Percentiles rank a stretch among this genome's conserved stretches.
Evolutionary conservation across 2,113 vertebrate genomes (phyloP).

Genomic region (Choloepus hoffmanni): DNA sequence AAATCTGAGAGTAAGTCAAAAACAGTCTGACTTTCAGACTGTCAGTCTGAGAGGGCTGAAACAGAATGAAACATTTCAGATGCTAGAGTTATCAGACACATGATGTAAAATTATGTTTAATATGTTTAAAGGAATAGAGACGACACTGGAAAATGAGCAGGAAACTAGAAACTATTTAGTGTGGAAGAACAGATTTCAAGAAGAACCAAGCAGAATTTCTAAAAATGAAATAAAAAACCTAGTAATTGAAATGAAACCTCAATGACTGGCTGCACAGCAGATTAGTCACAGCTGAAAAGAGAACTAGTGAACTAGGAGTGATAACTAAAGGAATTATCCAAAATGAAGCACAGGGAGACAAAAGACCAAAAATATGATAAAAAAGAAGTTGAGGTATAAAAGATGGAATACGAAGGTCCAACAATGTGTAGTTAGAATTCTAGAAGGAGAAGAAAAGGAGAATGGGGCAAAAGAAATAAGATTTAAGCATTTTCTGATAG

Average conservation of each 20-base stretch:
- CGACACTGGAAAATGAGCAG: constrained; percentile 8
- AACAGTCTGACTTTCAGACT: neutral
- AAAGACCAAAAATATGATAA: neutral
- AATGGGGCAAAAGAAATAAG: constrained; percentile 32
- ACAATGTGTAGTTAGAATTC: neutral
- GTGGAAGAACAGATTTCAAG: neutral
- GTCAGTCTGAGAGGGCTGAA: neutral
- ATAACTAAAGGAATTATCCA: neutral
- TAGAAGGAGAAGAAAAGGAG: neutral
- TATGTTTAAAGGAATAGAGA: constrained; percentile 9
- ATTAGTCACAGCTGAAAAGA: neutral
- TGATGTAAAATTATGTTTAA: neutral
- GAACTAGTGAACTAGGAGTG: neutral
- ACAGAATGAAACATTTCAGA: neutral
- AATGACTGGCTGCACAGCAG: neutral
- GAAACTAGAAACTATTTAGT: neutral
- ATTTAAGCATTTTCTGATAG: neutral
- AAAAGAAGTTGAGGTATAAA: neutral
- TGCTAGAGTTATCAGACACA: neutral
- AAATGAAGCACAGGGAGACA: neutral
- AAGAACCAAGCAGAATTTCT: neutral
- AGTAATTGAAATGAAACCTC: constrained; percentile 50
- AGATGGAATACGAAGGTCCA: neutral
- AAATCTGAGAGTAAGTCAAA: neutral
- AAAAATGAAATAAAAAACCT: neutral